Percentiles rank a stretch among this genome's conserved stretches.
These are phyloP conservation scores for Lamproptera curius DNA, from an alignment of 2,888 invertebrate species.

Conservation along the genomic window DNA sequence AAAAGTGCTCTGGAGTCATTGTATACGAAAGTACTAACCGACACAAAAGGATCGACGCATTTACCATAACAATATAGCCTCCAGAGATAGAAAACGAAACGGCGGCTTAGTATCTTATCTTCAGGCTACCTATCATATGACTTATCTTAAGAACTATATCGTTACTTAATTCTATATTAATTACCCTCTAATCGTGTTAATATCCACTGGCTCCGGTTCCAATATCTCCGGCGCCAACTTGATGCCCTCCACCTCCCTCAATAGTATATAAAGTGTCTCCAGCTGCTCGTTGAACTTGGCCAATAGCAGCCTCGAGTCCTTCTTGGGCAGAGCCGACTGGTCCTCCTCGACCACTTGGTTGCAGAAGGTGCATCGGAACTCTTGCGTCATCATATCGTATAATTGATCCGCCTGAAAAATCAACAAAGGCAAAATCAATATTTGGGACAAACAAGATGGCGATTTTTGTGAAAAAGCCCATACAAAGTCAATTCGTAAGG, in stretches of 20 bases:
- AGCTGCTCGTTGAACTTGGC: slow-evolving; percentile 97
- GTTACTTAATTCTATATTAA: slow-evolving; percentile 9
- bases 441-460: too few relatives aligned
- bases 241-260: slow-evolving; percentile 95
- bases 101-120: too few relatives aligned
- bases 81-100: too few relatives aligned
- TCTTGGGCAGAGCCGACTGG: slow-evolving; percentile 93
- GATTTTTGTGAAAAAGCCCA: too few relatives aligned
- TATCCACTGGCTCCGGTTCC: slow-evolving; percentile 96
- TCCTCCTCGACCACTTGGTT: slow-evolving; percentile 95
- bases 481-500: too few relatives aligned
- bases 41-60: not conserved
- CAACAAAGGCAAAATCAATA: too few relatives aligned
- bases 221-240: slow-evolving; percentile 94
- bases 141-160: not conserved
- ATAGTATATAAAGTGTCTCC: slow-evolving; percentile 92
- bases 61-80: too few relatives aligned
- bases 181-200: slow-evolving; percentile 89
- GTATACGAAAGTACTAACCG: not conserved
- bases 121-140: too few relatives aligned
- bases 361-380: slow-evolving; percentile 95
- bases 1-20: too few relatives aligned
- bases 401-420: slow-evolving; percentile 87
- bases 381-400: slow-evolving; percentile 89
- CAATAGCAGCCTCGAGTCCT: slow-evolving; percentile 92